Conservation (phyloP, 2,113 vertebrate species). For the Tupaia chinensis region DNA sequence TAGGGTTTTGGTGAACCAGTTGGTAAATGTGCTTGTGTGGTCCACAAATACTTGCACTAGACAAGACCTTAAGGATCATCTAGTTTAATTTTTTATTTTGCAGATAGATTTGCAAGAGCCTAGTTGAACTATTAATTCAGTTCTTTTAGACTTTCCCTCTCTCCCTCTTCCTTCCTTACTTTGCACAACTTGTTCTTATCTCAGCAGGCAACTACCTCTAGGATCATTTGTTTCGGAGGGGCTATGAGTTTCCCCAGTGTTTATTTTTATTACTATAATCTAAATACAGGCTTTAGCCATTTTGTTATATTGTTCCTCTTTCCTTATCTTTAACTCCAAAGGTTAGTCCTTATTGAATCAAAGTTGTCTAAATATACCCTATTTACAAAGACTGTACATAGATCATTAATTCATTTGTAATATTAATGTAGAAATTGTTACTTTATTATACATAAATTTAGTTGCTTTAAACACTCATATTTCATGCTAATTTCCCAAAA, state of each 20-base stretch:
- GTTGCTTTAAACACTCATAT: background rate
- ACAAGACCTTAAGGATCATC: background rate
- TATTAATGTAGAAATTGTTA: background rate
- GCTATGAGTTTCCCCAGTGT: background rate
- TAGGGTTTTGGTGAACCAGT: background rate
- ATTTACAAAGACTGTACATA: background rate
- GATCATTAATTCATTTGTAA: background rate
- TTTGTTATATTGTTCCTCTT: background rate
- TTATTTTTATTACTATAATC: constrained; percentile 12
- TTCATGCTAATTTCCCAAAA: background rate
- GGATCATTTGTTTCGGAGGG: background rate
- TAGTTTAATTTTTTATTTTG: background rate
- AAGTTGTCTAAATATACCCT: background rate
- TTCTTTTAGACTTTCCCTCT: background rate
- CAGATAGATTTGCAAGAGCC: background rate
- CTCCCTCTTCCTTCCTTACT: background rate
- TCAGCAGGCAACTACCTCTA: background rate
- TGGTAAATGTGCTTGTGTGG: background rate
- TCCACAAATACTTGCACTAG: background rate
- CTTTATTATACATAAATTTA: constrained; percentile 10
- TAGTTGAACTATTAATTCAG: background rate
- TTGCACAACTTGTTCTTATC: background rate
- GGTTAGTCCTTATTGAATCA: background rate
- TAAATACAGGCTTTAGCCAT: background rate
- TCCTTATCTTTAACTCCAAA: background rate